Conservation (phyloP, 2,113 vertebrate genomes). For the Xyliphius kryptos region DNA sequence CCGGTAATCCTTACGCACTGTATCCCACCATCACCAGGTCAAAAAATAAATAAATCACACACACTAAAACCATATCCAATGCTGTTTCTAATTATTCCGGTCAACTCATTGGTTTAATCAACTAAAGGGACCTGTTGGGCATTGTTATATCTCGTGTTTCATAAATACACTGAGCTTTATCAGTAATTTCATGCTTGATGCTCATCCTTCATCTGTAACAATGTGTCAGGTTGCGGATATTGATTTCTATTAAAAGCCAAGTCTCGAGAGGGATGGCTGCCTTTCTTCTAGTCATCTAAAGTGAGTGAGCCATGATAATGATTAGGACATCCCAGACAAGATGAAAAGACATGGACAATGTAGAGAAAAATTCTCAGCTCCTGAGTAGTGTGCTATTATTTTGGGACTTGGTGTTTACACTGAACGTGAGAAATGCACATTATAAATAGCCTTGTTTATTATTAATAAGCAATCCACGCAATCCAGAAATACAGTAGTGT, state of each 20-base stretch:
- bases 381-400: no score
- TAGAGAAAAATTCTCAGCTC: no score
- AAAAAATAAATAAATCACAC: no score
- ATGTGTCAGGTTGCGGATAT: slow-evolving; percentile 48
- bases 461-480: no score
- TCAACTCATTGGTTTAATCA: slow-evolving; percentile 21
- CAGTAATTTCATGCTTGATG: slow-evolving; percentile 59
- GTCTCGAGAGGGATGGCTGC: slow-evolving; percentile 35
- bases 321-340: no score
- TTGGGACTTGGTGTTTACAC: no score
- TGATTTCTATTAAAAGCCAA: slow-evolving; percentile 52
- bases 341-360: no score
- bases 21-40: no score
- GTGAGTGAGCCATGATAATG: slow-evolving; percentile 30
- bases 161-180: slow-evolving; percentile 48
- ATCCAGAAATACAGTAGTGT: no score
- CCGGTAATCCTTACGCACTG: no score
- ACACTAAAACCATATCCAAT: no score
- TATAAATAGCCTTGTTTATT: slow-evolving; percentile 1
- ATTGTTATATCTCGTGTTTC: slow-evolving; percentile 37
- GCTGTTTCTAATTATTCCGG: background rate
- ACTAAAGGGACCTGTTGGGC: slow-evolving; percentile 7
- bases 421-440: slow-evolving; percentile 3
- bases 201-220: slow-evolving; percentile 51
- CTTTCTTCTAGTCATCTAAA: slow-evolving; percentile 44